Evolutionary conservation across 2,113 vertebrate species (phyloP).

Genomic region (Pheucticus melanocephalus): DNA sequence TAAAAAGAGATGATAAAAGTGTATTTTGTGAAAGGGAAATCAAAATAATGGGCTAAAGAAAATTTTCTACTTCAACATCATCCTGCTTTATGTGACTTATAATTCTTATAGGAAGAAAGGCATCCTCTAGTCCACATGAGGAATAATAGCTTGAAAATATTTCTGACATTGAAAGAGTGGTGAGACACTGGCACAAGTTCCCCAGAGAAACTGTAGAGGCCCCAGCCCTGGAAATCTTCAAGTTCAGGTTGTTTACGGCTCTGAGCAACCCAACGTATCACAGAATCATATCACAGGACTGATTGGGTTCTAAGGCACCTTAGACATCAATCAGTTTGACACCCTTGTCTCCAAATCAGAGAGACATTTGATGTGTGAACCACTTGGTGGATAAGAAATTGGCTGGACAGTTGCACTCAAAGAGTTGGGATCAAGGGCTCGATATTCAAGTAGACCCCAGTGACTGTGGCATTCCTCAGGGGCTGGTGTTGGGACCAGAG

Average conservation of each 20-base stretch:
- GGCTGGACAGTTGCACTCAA: neutral
- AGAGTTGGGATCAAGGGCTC: neutral
- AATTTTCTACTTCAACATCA: neutral
- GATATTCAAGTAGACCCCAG: neutral
- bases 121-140: neutral
- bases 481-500: fast-evolving
- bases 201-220: neutral
- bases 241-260: neutral
- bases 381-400: neutral
- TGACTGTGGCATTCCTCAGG: neutral
- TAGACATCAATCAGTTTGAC: neutral
- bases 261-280: neutral
- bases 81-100: neutral
- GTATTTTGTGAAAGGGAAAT: neutral
- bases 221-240: neutral
- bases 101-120: neutral
- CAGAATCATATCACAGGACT: neutral
- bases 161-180: neutral
- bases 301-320: neutral
- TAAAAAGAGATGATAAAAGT: neutral
- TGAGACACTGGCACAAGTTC: neutral
- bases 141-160: neutral
- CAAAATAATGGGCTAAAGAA: neutral
- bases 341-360: neutral
- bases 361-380: neutral